Evolutionary conservation across 1,140 invertebrate genomes (phyloP), one percentile per base, ranked within the genome.

Genomic region (Acarapis woodi): DNA sequence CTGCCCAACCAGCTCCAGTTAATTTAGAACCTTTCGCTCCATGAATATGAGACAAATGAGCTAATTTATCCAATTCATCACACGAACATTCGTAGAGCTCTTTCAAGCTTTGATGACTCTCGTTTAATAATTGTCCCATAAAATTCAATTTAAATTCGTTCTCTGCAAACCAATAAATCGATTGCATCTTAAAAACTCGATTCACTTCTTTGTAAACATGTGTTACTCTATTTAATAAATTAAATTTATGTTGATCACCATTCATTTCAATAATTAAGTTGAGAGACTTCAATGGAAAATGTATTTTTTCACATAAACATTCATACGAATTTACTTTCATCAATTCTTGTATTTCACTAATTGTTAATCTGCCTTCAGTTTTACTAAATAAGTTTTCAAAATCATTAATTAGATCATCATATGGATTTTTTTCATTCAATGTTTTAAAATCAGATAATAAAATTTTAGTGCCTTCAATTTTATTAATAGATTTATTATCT

Each of bases 81-180:
- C 90, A 83, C 36, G 80, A 90, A 55, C 88, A 97, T 53, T 96
- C 78, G 52, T 90, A 99, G 1, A 82, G 52, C 33, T 73, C 63
- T 36, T 67, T 59, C 20, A 90, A 66, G 50, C 80, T 90, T 1
- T 60, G 51, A 53, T 97, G 88, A 51, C 82, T 93, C 32, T 67
- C 61, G 21, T 67, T 68, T 83, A 99, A 93, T 4, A 96, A 59
- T 33, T 58, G 51, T 8, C 85, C 83, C 28, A 96, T 57, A 25
- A 58, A 56, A 18, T 57, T 38, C 2, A 75, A 46, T 39, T 60
- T 61, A 34, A 37, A 6, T 35, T 25, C 28, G 5, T 14, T 28
- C 29, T 35, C 21, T 24, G 24, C 18, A 47, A n/a, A 47, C 42
- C 52, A 44, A 24, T 60, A 53, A 9, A 68, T 56, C 22, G 59